A percentile compares a stretch with the other conserved stretches of the same genome.
Evolutionary conservation across 1,140 invertebrate species (phyloP).

Genomic region (Drosophila murphyi): DNA sequence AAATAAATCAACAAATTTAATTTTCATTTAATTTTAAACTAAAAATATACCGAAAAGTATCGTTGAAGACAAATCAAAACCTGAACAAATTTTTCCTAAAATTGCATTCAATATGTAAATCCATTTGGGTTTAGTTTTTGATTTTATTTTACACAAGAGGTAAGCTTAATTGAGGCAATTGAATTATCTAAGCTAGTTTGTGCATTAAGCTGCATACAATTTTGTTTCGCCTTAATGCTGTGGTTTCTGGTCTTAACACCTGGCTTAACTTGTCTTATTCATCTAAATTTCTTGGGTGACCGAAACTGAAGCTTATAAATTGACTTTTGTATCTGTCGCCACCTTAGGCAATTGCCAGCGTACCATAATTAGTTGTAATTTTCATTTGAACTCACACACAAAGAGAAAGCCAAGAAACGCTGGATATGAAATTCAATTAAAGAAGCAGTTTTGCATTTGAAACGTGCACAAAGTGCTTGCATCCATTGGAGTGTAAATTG

Average conservation of each 20-base stretch:
- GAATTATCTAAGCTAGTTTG: too few species aligned
- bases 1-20: too few species aligned
- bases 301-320: slow-evolving; percentile 22
- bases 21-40: too few species aligned
- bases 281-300: slow-evolving; percentile 4
- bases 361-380: slow-evolving; percentile 44
- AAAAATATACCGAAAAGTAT: too few species aligned
- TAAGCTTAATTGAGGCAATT: too few species aligned
- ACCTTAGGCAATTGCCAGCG: not conserved
- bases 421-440: slow-evolving; percentile 20
- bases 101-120: too few species aligned
- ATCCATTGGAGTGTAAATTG: slow-evolving; percentile 13
- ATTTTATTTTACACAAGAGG: too few species aligned
- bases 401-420: slow-evolving; percentile 4
- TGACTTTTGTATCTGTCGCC: slow-evolving; percentile 9
- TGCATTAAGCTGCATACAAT: too few species aligned
- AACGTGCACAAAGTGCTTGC: slow-evolving; percentile 16
- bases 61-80: too few species aligned
- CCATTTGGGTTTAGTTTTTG: too few species aligned
- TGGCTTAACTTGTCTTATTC: slow-evolving; percentile 37
- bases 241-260: not conserved
- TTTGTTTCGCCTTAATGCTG: too few species aligned
- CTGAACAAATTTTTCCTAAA: too few species aligned
- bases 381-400: not conserved
- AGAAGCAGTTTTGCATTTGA: slow-evolving; percentile 12